Base-by-base conservation (phyloP, 1,140 invertebrate species). In the Cardiocondyla obscurior region DNA sequence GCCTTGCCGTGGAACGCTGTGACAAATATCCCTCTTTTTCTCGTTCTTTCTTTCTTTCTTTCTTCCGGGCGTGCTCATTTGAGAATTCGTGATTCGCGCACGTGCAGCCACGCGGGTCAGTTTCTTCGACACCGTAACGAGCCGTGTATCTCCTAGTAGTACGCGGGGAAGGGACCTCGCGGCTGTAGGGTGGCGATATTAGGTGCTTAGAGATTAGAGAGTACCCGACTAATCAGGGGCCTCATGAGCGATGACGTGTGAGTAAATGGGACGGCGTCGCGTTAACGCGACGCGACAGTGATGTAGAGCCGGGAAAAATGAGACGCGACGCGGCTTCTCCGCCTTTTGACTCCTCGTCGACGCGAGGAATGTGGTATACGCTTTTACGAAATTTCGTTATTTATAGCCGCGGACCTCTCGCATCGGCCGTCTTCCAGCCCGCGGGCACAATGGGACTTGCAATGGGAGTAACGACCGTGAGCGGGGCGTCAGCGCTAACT, bases 271-370 rank as follows among this genome's bases (percentile, higher is more conserved):
- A 90, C 85, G 86, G 79, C 69, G 49, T 51, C 44, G 49, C 85
- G 70, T 81, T 65, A 83, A 89, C 79, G 83, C 87, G 87, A 87
- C 84, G 57, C 83, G 87, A 90, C 88, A 84, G 85, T 91, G 90
- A 91, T 88, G 79, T 85, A 86, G 84, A 85, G 86, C 69, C 72
- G 77, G 79, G 74, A 83, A 88, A 90, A 53, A 90, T 86, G 62
- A 88, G 84, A 89, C 86, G 86, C 86, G 86, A 49, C 84, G 62
- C 46, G 65, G 64, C 49, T 6, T n/a, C 81, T 44, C 22, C 62
- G 51, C 60, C 46, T 14, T 79, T 79, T 79, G 74, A 79, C 74
- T 67, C 74, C 53, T 67, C 74, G 22, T 49, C 36, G 30, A n/a
- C 42, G 49, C 42, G 12, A 22, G 82, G 85, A 87, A 82, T 76